Evolutionary conservation across 2,888 invertebrate genomes (phyloP), one percentile per base, ranked within the genome.

Genomic region (Epistrophella euchroma): DNA sequence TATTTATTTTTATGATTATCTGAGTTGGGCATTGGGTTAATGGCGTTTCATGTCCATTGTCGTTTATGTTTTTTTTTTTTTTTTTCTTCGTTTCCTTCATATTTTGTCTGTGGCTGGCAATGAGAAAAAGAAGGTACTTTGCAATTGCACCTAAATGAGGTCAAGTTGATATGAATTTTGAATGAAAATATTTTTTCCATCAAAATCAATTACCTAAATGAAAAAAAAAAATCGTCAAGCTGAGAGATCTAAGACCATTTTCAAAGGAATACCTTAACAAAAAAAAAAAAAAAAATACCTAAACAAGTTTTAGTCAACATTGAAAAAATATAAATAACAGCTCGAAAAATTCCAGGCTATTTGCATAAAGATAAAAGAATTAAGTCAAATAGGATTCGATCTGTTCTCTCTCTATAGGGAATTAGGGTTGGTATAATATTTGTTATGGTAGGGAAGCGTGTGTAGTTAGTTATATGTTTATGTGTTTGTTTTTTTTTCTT

Each of bases 1-100:
- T 71, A 86, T 86, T 82, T 86, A 82, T 86, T 82, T 86, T 86
- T 73, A 58, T 75, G 81, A 86, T 82, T 86, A 86, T 82, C 86
- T 82, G 78, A 86, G 82, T 82, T 86, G 86, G 86, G 82, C 86
- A 86, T 86, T 86, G 86, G 86, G 86, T 86, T 86, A 86, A 86
- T 86, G 86, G 86, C 77, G 52, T 82, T 78, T 82, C 86, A 72
- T 86, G 86, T 86, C 71, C 77, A 70, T 73, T 81, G 85, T 77
- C 76, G 66, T 52, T 55, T 22, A 55, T 52, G 52, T 66, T 56
- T 50, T 32, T 58, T 66, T 56, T 50, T 32, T 76, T 78, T 37
- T 35, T 37, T 25, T 15, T 19, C 15, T 50, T 71, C 22, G 4
- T 40, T 47, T 35, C 22, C 10, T 78, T 71, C 5, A 37, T 19